Percentiles rank a stretch among this genome's conserved stretches.
These are phyloP conservation scores for Cryptocephalus moraei DNA, from an alignment of 2,888 invertebrate species.

Conservation along the genomic window DNA sequence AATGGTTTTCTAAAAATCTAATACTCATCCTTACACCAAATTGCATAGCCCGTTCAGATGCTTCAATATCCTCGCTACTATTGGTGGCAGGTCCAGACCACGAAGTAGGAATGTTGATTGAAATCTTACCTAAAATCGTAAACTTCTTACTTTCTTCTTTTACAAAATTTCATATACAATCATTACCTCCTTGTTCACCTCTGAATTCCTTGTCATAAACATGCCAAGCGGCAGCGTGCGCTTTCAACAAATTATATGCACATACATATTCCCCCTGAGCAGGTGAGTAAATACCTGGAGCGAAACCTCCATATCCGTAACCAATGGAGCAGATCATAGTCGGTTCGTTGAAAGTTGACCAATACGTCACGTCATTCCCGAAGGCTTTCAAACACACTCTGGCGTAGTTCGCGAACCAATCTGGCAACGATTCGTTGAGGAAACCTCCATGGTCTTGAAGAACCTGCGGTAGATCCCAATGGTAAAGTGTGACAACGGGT, in stretches of 20 bases:
- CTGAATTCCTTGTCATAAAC: neutral
- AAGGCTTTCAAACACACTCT: constrained; percentile 5
- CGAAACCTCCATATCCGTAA: neutral
- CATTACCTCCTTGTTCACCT: neutral
- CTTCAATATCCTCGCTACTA: neutral
- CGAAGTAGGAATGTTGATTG: neutral
- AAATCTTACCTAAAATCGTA: neutral
- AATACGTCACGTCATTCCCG: constrained; percentile 7
- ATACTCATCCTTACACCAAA: neutral
- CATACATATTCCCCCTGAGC: neutral
- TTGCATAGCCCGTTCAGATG: neutral
- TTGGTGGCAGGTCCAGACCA: neutral
- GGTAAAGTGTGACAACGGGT: constrained; percentile 5
- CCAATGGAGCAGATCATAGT: constrained; percentile 2
- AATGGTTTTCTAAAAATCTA: no score
- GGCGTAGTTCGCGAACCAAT: constrained; percentile 5
- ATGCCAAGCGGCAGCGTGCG: neutral
- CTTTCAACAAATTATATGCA: neutral
- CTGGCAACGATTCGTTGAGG: constrained; percentile 1
- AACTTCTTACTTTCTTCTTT: no score
- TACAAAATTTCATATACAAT: no score
- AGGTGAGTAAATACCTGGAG: neutral
- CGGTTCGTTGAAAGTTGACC: constrained; percentile 8
- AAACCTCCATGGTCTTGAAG: constrained; percentile 6
- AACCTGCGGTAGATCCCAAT: constrained; percentile 6